phyloP scores from a whole-genome alignment of 2,797 vertebrate genomes.

The Epinephelus awoara region DNA sequence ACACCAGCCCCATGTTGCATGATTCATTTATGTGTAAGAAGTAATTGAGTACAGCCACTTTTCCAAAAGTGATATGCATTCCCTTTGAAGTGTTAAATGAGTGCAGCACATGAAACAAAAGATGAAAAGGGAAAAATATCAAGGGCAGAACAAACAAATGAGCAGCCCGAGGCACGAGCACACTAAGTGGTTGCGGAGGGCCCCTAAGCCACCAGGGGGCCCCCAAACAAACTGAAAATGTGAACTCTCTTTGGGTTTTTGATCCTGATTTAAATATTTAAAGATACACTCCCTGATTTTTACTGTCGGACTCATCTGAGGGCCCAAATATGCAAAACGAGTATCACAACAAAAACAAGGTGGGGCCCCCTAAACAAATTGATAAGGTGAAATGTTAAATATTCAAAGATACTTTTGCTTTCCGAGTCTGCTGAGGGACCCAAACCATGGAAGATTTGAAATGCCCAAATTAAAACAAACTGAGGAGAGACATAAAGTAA shows the following conservation, averaged over 20 bases:
- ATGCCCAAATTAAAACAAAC: not conserved
- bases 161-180: conserved; percentile 27
- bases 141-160: conserved; percentile 53
- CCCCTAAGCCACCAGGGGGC: conserved; percentile 32
- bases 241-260: conserved; percentile 8
- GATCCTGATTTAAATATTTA: conserved; percentile 15
- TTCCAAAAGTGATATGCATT: conserved; percentile 33
- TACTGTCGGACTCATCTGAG: not conserved
- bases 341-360: too few relatives aligned
- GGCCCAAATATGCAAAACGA: not conserved
- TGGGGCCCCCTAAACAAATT: not conserved
- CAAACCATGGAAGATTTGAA: not conserved
- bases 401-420: too few relatives aligned
- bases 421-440: not conserved
- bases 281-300: conserved; percentile 9
- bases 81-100: conserved; percentile 57
- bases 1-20: conserved; percentile 10
- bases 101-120: conserved; percentile 48
- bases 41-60: conserved; percentile 30
- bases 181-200: conserved; percentile 18
- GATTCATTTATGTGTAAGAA: conserved; percentile 37
- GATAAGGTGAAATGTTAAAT: not conserved
- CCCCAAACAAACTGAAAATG: conserved; percentile 9
- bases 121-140: conserved; percentile 55
- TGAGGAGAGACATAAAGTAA: not conserved